Evolutionary conservation across 1,140 invertebrate species (phyloP), one percentile per base, ranked within the genome.

Genomic region (Pogonomyrmex barbatus): DNA sequence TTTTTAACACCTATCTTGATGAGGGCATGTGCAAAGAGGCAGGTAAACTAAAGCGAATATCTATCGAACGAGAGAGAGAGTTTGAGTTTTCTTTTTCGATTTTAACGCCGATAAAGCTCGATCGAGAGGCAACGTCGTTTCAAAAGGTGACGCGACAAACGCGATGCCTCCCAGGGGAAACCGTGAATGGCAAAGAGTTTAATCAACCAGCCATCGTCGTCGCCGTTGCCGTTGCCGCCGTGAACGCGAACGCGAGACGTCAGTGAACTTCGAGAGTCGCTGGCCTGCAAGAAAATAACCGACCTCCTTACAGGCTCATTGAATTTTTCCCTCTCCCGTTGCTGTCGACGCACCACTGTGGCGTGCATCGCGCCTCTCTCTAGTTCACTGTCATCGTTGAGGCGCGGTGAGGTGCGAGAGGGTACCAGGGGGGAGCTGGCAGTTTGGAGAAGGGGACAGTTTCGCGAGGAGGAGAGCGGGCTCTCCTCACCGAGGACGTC

Each of bases 261-360:
- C 89, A 88, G 89, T 88, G 90, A 90, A 88, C 89, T 91, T 91
- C 83, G 89, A 89, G 89, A 91, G 85, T 90, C 89, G 87, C 87
- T 91, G 81, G 85, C 85, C 81, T 67, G 75, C 87, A 85, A 88
- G 89, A 91, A 70, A 79, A 68, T 86, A 77, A 91, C 89, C 90
- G 89, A 91, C 90, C 90, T 91, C 87, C 90, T 91, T 91, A 91
- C 87, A 86, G 78, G 87, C 89, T 90, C 89, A 88, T 91, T 89
- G 85, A 88, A 91, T 91, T 91, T 91, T 87, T 91, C 89, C 90
- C 87, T 91, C 90, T 91, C 89, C 73, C 68, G 47, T 50, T 65
- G 42, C 76, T 88, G 75, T 70, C 63, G 75, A 62, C 67, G 77
- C 77, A 63, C 71, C 42, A n/a, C 39, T 76, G 52, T 24, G 8